A percentile compares a stretch with the other conserved stretches of the same genome.
Conservation (phyloP, 2,797 vertebrate species). For the Pterois miles region DNA sequence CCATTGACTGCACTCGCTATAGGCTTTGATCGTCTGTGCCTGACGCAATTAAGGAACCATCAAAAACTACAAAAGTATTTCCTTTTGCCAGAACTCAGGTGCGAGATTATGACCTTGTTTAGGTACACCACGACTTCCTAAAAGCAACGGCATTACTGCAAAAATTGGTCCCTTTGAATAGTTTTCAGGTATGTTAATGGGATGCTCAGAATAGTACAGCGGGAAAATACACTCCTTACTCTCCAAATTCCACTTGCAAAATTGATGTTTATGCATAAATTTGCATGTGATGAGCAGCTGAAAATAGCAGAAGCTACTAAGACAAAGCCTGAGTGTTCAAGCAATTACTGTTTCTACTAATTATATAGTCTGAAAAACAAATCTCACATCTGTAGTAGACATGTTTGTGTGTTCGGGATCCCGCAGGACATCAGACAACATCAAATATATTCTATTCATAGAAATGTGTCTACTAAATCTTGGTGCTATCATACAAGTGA, state of each 20-base stretch:
- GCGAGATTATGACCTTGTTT: slow-evolving; percentile 32
- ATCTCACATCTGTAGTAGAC: slow-evolving; percentile 17
- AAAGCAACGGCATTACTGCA: neutral
- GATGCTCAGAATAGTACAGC: slow-evolving; percentile 18
- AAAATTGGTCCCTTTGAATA: neutral
- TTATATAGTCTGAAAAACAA: slow-evolving; percentile 27
- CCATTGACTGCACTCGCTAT: slow-evolving; percentile 55
- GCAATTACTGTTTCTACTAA: slow-evolving; percentile 29
- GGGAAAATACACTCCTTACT: slow-evolving; percentile 24
- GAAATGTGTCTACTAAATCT: neutral
- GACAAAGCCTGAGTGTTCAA: slow-evolving; percentile 11
- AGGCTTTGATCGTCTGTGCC: slow-evolving; percentile 41
- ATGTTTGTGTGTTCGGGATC: slow-evolving; percentile 3
- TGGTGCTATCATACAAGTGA: neutral
- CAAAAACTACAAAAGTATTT: slow-evolving; percentile 34
- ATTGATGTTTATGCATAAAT: slow-evolving; percentile 43
- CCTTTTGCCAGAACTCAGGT: slow-evolving; percentile 19
- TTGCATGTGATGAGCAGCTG: slow-evolving; percentile 39
- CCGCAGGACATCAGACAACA: neutral
- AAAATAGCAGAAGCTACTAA: slow-evolving; percentile 21
- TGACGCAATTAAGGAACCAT: slow-evolving; percentile 40
- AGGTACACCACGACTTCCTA: slow-evolving; percentile 3
- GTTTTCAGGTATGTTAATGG: slow-evolving; percentile 30
- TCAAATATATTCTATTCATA: neutral
- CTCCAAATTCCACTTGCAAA: slow-evolving; percentile 20